Conservation (phyloP, 2,797 vertebrate genomes). For the Channallabes apus region DNA sequence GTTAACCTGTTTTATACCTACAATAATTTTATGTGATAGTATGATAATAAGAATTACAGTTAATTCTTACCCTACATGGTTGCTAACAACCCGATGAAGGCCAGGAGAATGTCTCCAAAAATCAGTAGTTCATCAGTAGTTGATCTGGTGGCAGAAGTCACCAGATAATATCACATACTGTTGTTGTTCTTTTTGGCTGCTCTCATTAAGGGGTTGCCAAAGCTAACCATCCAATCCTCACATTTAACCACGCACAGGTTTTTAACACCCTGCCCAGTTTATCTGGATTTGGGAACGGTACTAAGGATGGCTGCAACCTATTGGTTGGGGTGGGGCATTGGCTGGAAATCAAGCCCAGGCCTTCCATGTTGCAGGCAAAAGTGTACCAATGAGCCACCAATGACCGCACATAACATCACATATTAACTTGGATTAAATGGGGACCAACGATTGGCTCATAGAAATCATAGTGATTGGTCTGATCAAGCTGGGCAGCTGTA, state of each 20-base stretch:
- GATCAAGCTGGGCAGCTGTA: not conserved
- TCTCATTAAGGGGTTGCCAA: no score
- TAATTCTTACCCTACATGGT: no score
- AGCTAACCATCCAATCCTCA: no score
- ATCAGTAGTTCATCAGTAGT: not conserved
- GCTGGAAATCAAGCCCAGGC: no score
- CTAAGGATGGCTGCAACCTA: no score
- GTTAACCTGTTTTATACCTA: not conserved
- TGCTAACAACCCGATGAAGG: not conserved
- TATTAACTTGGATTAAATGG: not conserved
- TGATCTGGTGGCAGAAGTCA: not conserved
- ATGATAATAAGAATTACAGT: not conserved
- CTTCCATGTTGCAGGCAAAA: no score
- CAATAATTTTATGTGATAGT: not conserved
- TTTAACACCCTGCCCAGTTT: no score
- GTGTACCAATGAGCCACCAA: no score
- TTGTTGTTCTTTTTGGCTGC: no score
- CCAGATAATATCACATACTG: not conserved
- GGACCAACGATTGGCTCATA: not conserved
- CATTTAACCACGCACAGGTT: no score
- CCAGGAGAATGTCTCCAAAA: not conserved
- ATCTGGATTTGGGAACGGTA: no score
- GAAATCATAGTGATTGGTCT: not conserved
- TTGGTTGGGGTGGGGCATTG: no score
- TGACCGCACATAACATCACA: not conserved